Base-by-base conservation (phyloP, 2,888 invertebrate genomes). In the Arctia plantaginis region DNA sequence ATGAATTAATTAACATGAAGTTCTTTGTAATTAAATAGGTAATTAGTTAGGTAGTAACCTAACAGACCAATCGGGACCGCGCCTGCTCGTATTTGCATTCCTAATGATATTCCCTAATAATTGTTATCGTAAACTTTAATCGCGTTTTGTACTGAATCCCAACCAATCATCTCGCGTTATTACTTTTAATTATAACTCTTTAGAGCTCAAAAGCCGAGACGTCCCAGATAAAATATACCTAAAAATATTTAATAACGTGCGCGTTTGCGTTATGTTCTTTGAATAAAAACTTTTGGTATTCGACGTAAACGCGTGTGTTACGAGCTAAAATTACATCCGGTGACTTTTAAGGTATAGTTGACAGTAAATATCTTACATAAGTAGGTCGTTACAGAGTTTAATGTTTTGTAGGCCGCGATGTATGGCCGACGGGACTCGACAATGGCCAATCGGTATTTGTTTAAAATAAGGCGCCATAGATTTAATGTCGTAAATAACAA, bases 21-120 rank as follows among this genome's bases (percentile, higher is more conserved):
- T 41, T 6, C 7, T 41, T 41, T 41, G 7, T 41, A 41, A 41
- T 13, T 44, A 15, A 44, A 10, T 10, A 44, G 4, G 13, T 59
- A 27, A 59, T 59, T 35, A 35, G 6, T 35, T 35, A 35, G 35
- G 44, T 55, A 35, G 72, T 77, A 78, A 78, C 71, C 27, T 69
- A 80, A 76, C 69, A 35, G 66, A 73, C 80, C 80, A 83, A 81
- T 84, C 73, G 27, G 59, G 68, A 51, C 35, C 77, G 75, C 67
- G 73, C 47, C 77, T 72, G 81, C 76, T 76, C 67, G 69, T 88
- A 89, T 90, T 90, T 90, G 89, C 87, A 90, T 90, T 89, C 83
- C 73, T 90, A 90, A 90, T 90, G 86, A 87, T 87, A 86, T 87
- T 86, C 79, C 83, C 82, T 82, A 87, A 88, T 89, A 85, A 88